Evolutionary conservation across 2,888 invertebrate species (phyloP).

Genomic region (Leptura quadrifasciata): DNA sequence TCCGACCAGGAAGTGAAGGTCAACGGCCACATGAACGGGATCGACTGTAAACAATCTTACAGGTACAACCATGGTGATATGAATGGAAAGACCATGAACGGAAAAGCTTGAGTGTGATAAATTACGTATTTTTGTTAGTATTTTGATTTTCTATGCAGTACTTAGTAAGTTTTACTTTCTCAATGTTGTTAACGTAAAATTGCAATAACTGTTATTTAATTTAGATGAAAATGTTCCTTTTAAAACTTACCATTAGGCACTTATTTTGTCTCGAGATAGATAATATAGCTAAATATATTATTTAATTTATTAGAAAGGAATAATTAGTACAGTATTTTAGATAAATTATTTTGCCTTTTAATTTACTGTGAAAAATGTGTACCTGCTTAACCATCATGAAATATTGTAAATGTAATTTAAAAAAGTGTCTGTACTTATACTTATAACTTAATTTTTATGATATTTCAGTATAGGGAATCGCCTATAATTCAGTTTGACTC

Average conservation of each 20-base stretch:
- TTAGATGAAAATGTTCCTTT: not conserved
- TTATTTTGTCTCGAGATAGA: conserved; percentile 16
- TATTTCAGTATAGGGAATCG: conserved; percentile 21
- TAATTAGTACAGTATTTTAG: conserved; percentile 48
- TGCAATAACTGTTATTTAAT: conserved; percentile 30
- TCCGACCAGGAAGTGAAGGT: conserved; percentile 27
- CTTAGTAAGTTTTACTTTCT: conserved; percentile 45
- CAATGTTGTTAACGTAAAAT: conserved; percentile 31
- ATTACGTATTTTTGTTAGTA: conserved; percentile 39
- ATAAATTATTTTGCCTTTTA: conserved; percentile 41
- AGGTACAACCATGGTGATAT: conserved; percentile 55
- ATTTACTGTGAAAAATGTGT: conserved; percentile 37
- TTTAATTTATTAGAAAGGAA: conserved; percentile 33
- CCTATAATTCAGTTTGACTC: conserved; percentile 9
- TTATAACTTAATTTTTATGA: conserved; percentile 6
- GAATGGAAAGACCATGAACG: conserved; percentile 59
- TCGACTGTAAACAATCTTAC: conserved; percentile 54
- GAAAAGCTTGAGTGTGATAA: conserved; percentile 58
- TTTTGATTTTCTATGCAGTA: conserved; percentile 36
- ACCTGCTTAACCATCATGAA: conserved; percentile 45
- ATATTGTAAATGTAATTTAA: conserved; percentile 29
- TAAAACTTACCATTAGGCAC: conserved; percentile 6
- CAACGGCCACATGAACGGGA: conserved; percentile 47
- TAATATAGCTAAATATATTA: conserved; percentile 16
- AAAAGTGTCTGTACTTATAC: conserved; percentile 17